Percentiles rank a stretch among this genome's conserved stretches.
Evolutionary conservation across 2,113 vertebrate species (phyloP).

Genomic region (Otis tarda): DNA sequence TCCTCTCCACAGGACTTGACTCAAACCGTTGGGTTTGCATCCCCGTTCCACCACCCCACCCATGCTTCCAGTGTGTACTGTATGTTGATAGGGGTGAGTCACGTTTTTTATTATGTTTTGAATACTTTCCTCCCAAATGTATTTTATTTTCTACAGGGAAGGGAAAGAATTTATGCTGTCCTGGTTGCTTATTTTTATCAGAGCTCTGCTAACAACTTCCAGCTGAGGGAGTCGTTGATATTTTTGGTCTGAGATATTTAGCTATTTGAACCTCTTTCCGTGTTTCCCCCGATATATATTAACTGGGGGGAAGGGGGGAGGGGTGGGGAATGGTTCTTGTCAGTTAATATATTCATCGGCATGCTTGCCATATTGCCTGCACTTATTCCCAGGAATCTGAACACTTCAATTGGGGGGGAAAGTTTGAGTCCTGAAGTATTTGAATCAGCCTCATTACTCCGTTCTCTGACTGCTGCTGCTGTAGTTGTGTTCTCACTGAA

Average conservation of each 20-base stretch:
- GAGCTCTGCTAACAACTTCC: constrained; percentile 42
- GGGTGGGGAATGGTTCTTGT: background rate
- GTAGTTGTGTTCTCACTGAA: background rate
- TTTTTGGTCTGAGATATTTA: constrained; percentile 49
- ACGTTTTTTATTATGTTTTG: constrained; percentile 50
- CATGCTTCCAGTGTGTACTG: background rate
- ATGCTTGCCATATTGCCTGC: background rate
- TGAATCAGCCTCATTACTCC: background rate
- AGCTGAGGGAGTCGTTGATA: constrained; percentile 62
- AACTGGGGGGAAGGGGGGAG: background rate
- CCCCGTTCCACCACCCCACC: background rate
- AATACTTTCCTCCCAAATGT: constrained; percentile 40
- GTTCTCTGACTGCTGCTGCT: background rate
- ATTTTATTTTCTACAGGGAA: constrained; percentile 45
- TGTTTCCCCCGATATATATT: background rate
- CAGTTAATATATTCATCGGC: constrained; percentile 6
- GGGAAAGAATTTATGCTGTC: constrained; percentile 37
- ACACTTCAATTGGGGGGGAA: background rate
- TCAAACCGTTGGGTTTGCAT: background rate
- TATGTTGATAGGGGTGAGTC: constrained; percentile 31
- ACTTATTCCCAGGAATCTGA: constrained; percentile 7
- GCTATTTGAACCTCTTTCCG: constrained; percentile 25
- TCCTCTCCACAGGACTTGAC: background rate
- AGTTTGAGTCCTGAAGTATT: background rate
- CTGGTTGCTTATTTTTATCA: constrained; percentile 53